These are phyloP conservation scores for Eupithecia inturbata DNA, from an alignment of 2,888 invertebrate species.

Conservation along the genomic window DNA sequence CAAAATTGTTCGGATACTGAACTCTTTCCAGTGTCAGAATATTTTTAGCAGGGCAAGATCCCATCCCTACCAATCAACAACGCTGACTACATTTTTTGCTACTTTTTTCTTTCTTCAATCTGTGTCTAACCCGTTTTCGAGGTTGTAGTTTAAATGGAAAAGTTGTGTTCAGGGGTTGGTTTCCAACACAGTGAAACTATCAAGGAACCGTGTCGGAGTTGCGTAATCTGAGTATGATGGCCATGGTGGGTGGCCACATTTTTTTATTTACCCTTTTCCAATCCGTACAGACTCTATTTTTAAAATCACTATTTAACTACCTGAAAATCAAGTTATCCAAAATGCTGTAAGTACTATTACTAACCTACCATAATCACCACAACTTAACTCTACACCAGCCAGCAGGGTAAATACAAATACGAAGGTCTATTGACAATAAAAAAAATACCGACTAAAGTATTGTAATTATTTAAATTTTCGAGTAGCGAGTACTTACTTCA, in stretches of 20 bases:
- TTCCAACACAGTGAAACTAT: conserved; percentile 55
- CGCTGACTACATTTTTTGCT: conserved; percentile 4
- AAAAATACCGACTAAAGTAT: background rate
- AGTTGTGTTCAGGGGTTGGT: conserved; percentile 73
- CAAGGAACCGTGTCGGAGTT: background rate
- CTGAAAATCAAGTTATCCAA: too few species aligned
- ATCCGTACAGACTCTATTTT: too few species aligned
- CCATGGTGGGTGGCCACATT: background rate
- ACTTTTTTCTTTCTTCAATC: too few species aligned
- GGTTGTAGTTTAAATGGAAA: conserved; percentile 73
- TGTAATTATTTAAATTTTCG: conserved; percentile 4
- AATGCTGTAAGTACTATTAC: background rate
- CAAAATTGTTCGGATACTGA: too few species aligned
- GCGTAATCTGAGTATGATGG: background rate
- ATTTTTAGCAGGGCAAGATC: too few species aligned
- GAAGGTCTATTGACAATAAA: too few species aligned
- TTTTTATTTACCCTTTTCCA: background rate
- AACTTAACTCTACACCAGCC: background rate
- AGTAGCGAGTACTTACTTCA: background rate
- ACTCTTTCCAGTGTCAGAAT: too few species aligned
- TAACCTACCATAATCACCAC: background rate
- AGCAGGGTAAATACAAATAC: background rate
- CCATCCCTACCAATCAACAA: too few species aligned
- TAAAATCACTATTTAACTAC: too few species aligned
- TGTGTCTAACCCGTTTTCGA: conserved; percentile 64